Conservation (phyloP, 2,113 vertebrate species). For the Lagopus leucura region DNA sequence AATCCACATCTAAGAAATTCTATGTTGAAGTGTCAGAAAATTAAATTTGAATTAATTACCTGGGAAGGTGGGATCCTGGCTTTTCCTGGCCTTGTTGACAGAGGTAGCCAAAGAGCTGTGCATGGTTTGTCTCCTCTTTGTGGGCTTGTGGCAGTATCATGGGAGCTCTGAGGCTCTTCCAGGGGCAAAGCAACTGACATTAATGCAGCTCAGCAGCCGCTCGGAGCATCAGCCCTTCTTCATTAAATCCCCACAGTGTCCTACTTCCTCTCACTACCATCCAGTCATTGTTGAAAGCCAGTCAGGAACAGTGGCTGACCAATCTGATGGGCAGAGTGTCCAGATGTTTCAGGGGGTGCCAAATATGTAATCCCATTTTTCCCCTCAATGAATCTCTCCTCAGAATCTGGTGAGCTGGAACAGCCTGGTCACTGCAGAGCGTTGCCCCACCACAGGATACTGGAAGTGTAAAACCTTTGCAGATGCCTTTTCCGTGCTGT, state of each 20-base stretch:
- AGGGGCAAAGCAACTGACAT: not conserved
- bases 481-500: not conserved
- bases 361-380: not conserved
- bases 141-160: not conserved
- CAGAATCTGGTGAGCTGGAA: not conserved
- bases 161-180: not conserved
- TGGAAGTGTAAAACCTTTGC: not conserved
- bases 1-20: not conserved
- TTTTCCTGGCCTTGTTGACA: not conserved
- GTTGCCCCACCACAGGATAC: not conserved
- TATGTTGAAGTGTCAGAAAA: not conserved
- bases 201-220: not conserved
- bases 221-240: not conserved
- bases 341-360: not conserved
- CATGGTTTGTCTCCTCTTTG: rapidly evolving
- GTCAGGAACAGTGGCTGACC: not conserved
- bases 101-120: not conserved
- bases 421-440: not conserved
- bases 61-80: not conserved
- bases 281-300: not conserved
- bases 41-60: not conserved
- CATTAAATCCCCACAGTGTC: rapidly evolving
- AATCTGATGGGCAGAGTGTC: not conserved
- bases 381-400: not conserved
- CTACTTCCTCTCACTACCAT: not conserved